Base-by-base conservation (phyloP, 2,113 vertebrate genomes). In the Lophochroa leadbeateri region DNA sequence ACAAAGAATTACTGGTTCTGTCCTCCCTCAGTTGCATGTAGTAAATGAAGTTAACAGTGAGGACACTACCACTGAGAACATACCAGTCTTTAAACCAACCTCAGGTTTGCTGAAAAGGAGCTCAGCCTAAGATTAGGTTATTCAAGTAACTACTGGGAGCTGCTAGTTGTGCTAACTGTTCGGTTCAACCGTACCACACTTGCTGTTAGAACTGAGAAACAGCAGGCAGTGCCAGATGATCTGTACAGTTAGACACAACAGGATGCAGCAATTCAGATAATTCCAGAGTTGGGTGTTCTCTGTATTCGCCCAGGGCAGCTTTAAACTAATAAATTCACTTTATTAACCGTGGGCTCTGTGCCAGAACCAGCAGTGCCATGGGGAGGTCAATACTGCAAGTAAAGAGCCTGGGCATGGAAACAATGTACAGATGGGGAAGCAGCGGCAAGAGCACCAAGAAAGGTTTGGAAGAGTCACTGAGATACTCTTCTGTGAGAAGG, bases 351-450 rank as follows among this genome's bases (percentile, higher is more conserved):
- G 29, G 75, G 74, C 65, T 60, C 63, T 16, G 47, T 55, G 85
- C 82, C 78, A 94, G 64, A 67, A 58, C 21, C 80, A 84, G 72
- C 70, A 79, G 75, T 76, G 90, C 79, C 79, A 88, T 29, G 1
- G 2, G 60, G 60, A 94, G 29, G 13, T 35, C 90, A 85, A 8
- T 12, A 10, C 50, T 8, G 39, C 1, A 17, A 43, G 17, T 29
- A 15, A 69, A 61, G 63, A 65, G 58, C 70, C 28, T n/a, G 25
- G 10, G 6, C 29, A 41, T 3, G 35, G 52, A 70, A 87, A 60
- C 9, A 67, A 4, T 0, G 0, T 4, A 19, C 17, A 47, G 33
- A 47, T 3, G 5, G 65, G 44, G 49, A 15, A 43, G 37, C 1
- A 23, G 37, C 13, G 65, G 19, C 35, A 57, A 44, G 0, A 76